Percentiles rank a stretch among this genome's conserved stretches.
phyloP scores from a whole-genome alignment of 2,113 vertebrate species.

The Serinus canaria region DNA sequence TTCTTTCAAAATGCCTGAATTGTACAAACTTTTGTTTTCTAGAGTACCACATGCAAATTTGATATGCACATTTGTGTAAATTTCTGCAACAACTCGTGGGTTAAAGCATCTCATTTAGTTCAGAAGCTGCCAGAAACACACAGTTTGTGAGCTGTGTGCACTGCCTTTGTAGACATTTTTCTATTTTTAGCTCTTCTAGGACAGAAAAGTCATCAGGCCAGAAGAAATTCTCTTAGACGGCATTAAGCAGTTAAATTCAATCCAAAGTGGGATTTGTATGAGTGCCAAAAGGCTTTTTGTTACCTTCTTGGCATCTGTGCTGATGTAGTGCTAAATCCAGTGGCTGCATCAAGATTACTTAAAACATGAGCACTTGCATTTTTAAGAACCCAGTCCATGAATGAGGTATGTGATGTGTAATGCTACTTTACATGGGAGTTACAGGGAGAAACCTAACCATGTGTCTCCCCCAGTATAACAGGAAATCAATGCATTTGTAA shows the following conservation, averaged over 20 bases:
- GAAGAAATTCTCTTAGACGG: neutral
- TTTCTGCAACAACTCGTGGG: neutral
- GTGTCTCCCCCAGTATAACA: neutral
- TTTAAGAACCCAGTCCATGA: neutral
- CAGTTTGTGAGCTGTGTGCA: neutral
- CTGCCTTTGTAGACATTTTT: neutral
- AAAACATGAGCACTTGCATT: neutral
- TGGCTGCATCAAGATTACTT: neutral
- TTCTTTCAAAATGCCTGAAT: neutral
- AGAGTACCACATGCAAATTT: neutral
- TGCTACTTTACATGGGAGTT: neutral
- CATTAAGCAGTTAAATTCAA: neutral
- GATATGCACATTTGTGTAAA: neutral
- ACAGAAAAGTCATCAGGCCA: neutral
- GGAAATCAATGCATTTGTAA: slow-evolving; percentile 21
- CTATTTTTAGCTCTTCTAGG: neutral
- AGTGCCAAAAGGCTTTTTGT: neutral
- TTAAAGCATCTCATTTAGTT: neutral
- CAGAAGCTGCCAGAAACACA: neutral
- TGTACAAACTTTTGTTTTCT: neutral
- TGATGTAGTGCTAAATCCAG: neutral
- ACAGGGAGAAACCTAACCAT: neutral
- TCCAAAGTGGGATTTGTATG: neutral
- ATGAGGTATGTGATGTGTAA: neutral
- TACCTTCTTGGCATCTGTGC: neutral